Conservation (phyloP, 2,888 invertebrate species). For the Drosophila prolongata region DNA sequence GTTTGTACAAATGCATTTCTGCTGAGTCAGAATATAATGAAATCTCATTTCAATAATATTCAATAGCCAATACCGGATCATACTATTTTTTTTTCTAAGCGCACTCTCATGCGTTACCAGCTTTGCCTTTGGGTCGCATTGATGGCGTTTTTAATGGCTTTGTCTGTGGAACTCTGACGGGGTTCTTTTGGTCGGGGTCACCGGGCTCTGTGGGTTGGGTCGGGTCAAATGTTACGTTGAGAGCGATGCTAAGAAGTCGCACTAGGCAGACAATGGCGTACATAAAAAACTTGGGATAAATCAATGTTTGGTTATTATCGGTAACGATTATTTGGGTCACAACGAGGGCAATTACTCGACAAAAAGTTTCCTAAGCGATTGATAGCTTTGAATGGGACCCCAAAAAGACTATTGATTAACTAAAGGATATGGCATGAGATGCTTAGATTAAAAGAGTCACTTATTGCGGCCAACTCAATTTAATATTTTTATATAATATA, state of each 20-base stretch:
- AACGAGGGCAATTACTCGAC: conserved; percentile 47
- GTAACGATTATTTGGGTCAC: conserved; percentile 72
- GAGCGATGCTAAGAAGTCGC: conserved; percentile 65
- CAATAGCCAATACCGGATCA: no score
- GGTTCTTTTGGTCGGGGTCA: conserved; percentile 30
- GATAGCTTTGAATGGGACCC: conserved; percentile 12
- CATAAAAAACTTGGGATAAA: conserved; percentile 51
- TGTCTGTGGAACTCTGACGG: conserved; percentile 55
- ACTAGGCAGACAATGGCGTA: conserved; percentile 24
- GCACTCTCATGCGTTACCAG: conserved; percentile 20
- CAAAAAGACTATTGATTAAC: conserved; percentile 1
- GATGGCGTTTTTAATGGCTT: conserved; percentile 78
- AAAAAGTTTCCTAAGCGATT: conserved; percentile 13
- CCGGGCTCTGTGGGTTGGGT: conserved; percentile 1
- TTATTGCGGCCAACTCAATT: background rate
- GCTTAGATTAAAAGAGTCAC: background rate
- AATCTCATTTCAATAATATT: no score
- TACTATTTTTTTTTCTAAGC: conserved; percentile 1
- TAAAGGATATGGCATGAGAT: background rate
- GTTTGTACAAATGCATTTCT: no score
- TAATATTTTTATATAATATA: no score
- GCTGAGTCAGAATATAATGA: no score
- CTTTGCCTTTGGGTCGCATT: conserved; percentile 49
- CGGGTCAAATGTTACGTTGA: conserved; percentile 44
- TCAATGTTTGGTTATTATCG: conserved; percentile 69